A percentile compares a stretch with the other conserved stretches of the same genome.
Evolutionary conservation across 2,113 vertebrate genomes (phyloP).

Genomic region (Willisornis vidua): DNA sequence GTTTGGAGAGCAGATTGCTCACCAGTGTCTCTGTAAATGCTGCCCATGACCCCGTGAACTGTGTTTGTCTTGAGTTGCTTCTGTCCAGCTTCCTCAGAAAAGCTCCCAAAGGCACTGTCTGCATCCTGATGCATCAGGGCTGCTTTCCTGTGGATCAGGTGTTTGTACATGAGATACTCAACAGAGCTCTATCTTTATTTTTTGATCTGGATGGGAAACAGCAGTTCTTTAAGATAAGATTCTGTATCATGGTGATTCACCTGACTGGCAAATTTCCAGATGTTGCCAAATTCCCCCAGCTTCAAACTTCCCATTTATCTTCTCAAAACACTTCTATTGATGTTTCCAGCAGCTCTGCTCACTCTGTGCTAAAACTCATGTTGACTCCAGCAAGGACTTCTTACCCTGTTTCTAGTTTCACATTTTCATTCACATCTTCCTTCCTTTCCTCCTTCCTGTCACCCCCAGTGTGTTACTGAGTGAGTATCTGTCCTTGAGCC

Average conservation of each 20-base stretch:
- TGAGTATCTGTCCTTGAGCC: neutral
- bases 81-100: neutral
- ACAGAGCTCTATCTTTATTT: neutral
- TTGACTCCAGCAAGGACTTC: neutral
- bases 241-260: neutral
- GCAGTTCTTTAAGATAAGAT: neutral
- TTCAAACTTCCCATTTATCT: neutral
- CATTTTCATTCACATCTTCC: neutral
- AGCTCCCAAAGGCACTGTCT: neutral
- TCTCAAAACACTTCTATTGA: neutral
- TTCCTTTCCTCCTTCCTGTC: neutral
- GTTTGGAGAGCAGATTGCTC: neutral
- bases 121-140: neutral
- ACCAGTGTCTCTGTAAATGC: neutral
- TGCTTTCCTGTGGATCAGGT: neutral
- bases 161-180: neutral
- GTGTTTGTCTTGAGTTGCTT: neutral
- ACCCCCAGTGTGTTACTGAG: neutral
- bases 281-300: neutral
- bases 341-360: neutral
- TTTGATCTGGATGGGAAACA: neutral
- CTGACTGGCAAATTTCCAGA: neutral
- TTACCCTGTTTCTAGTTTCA: neutral
- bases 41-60: fast-evolving
- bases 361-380: neutral